Evolutionary conservation across 1,140 invertebrate species (phyloP).

Genomic region (Globodera ellingtonae): DNA sequence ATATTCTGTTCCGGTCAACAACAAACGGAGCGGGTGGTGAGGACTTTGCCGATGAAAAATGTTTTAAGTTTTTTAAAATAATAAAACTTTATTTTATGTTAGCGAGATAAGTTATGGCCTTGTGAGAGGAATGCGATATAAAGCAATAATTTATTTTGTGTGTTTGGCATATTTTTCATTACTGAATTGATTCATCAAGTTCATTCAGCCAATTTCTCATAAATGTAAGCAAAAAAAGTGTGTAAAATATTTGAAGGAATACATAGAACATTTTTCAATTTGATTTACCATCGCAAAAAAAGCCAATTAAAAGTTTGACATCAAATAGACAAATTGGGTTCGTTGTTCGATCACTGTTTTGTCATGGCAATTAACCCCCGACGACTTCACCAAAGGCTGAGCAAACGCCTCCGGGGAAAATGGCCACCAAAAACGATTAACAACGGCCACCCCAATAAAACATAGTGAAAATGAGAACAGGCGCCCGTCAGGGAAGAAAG

Average conservation of each 20-base stretch:
- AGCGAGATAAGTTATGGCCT: no score
- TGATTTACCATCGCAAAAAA: no score
- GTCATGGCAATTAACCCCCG: not conserved
- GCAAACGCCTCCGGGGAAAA: not conserved
- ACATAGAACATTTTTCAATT: no score
- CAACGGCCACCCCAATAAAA: not conserved
- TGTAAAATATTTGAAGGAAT: no score
- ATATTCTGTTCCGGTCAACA: constrained; percentile 5
- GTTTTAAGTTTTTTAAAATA: not conserved
- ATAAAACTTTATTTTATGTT: no score
- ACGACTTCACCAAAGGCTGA: not conserved
- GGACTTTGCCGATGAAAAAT: no score
- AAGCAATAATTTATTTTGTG: not conserved
- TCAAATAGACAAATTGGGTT: not conserved
- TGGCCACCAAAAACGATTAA: not conserved
- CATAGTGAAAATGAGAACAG: not conserved
- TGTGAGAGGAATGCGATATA: no score
- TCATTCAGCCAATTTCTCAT: no score
- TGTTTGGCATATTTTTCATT: not conserved
- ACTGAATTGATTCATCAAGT: no score
- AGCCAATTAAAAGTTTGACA: not conserved
- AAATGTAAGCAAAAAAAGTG: no score
- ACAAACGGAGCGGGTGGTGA: not conserved
- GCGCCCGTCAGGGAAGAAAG: not conserved
- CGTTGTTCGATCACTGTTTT: not conserved